phyloP scores from a whole-genome alignment of 35 echinoderm and acorn worm genomes.

The Lytechinus pictus region DNA sequence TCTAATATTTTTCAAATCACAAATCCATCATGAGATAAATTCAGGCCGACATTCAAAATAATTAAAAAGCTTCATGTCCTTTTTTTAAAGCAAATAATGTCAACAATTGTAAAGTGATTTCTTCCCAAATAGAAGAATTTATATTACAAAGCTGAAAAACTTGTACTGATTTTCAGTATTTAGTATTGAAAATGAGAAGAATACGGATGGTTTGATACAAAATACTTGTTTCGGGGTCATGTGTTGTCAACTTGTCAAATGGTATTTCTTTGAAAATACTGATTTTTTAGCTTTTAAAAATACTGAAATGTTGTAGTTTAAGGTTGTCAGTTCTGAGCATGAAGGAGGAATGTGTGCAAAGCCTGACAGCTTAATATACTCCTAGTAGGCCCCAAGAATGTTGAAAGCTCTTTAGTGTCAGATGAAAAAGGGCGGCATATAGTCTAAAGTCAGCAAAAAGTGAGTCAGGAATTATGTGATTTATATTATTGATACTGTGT shows the following conservation, averaged over 20 bases:
- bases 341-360: no score
- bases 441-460: neutral
- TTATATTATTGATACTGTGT: neutral
- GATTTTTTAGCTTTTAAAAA: no score
- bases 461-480: neutral
- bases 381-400: neutral
- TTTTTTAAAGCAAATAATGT: no score
- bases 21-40: no score
- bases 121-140: no score
- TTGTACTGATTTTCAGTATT: neutral
- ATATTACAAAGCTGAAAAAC: no score
- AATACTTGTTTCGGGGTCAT: neutral
- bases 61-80: no score
- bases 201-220: neutral
- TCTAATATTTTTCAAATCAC: no score
- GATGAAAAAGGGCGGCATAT: neutral
- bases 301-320: neutral
- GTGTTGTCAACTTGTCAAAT: neutral
- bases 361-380: neutral
- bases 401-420: neutral
- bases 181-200: neutral
- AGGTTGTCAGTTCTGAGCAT: no score
- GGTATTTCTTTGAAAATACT: neutral
- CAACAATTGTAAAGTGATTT: no score
- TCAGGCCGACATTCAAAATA: no score